These are phyloP conservation scores for Zosterops pallidus DNA, from an alignment of 2,113 vertebrate species.

Conservation along the genomic window DNA sequence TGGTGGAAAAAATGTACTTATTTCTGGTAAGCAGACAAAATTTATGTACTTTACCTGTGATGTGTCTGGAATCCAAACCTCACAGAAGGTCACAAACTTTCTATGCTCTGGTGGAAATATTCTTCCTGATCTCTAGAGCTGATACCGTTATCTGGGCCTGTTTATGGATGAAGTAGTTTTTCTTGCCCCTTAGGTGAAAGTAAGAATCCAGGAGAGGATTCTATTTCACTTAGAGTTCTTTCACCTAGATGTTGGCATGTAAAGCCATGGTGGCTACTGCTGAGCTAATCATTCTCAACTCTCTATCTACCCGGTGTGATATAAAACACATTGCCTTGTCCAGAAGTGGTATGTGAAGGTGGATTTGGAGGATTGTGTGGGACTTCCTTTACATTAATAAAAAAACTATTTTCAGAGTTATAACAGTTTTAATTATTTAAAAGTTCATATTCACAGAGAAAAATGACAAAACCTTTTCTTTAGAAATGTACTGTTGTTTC, in stretches of 20 bases:
- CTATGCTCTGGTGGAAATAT: neutral
- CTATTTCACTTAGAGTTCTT: neutral
- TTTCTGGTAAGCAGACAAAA: neutral
- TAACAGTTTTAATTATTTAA: neutral
- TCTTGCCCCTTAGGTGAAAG: neutral
- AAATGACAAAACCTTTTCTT: neutral
- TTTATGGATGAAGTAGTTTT: neutral
- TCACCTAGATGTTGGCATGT: neutral
- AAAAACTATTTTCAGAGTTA: slow-evolving; percentile 9
- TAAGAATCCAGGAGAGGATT: neutral
- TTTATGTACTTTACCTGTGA: neutral
- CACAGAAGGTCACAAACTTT: neutral
- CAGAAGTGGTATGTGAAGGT: accelerated
- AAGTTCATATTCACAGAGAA: neutral
- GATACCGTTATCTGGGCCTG: neutral
- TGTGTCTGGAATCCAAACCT: neutral
- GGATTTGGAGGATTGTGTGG: neutral
- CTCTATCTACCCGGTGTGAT: neutral
- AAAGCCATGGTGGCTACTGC: neutral
- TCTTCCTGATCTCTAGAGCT: neutral
- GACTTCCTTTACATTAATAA: neutral
- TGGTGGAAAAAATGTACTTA: neutral
- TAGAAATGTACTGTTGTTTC: neutral
- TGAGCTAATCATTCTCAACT: neutral
- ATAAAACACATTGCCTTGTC: neutral